Evolutionary conservation across 2,888 invertebrate genomes (phyloP), one percentile per base, ranked within the genome.

Genomic region (Notodonta ziczac): DNA sequence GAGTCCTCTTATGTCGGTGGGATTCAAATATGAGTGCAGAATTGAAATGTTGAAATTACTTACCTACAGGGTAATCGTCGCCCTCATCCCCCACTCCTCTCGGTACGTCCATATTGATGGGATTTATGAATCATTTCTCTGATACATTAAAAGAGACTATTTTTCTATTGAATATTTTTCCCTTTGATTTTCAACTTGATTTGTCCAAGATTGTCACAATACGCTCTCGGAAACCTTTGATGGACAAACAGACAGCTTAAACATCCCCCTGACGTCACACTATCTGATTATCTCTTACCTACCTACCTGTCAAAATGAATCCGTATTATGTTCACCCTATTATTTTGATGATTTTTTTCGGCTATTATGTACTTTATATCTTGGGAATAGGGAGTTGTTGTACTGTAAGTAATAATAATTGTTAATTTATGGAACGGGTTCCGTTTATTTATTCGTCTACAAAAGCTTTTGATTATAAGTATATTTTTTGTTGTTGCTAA

Each of bases 221-320:
- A 63, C 56, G 51, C 57, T 57, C 69, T 58, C 60, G 59, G 78
- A 82, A 81, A 69, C 82, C 86, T 84, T 89, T 86, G 83, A 84
- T 80, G 81, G 67, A 75, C 78, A 77, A 77, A 72, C 70, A 76
- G 72, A 74, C 74, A 71, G 71, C 81, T 80, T 78, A 78, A 74
- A 80, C 74, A 65, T 73, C 81, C 87, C 88, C 78, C 81, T 78
- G 76, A 82, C 82, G 79, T 83, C 74, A 76, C 78, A 75, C 68
- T 67, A 87, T 84, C 86, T 83, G 86, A 90, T 91, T 86, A 89
- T 87, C 84, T 83, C 76, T 77, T 83, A 92, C 24, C 24, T 24
- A 24, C 24, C 24, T 24, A 24, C 91, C 91, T 91, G 91, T 86
- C 86, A 81, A 80, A 77, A 81, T 78, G 86, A 85, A 80, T 74